A percentile compares a stretch with the other conserved stretches of the same genome.
Evolutionary conservation across 1,140 invertebrate species (phyloP).

Genomic region (Drosophila bocqueti): DNA sequence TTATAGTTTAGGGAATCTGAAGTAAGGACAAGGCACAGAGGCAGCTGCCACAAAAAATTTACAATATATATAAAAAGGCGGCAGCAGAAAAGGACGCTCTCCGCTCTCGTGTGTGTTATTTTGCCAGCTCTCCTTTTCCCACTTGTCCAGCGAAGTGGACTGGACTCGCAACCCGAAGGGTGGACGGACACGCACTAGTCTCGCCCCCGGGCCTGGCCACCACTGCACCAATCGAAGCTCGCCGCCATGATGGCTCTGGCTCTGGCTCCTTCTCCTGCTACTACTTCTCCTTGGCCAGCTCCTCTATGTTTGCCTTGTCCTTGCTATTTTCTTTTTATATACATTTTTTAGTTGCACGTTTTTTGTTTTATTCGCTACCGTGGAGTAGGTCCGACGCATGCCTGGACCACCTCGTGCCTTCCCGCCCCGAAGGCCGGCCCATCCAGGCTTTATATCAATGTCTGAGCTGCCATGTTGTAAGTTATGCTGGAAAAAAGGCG

Average conservation of each 20-base stretch:
- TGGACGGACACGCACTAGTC: conserved; percentile 64
- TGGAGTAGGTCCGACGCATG: conserved; percentile 65
- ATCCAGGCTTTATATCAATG: conserved; percentile 74
- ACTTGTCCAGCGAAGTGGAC: conserved; percentile 21
- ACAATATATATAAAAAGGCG: conserved; percentile 26
- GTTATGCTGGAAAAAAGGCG: conserved; percentile 65
- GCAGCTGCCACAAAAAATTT: conserved; percentile 46
- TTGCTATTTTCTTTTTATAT: conserved; percentile 78
- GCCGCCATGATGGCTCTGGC: conserved; percentile 53
- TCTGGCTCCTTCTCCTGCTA: not conserved
- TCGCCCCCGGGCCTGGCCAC: conserved; percentile 59
- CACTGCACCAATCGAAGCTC: conserved; percentile 75
- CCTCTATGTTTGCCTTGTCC: conserved; percentile 68
- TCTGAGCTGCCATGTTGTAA: conserved; percentile 80
- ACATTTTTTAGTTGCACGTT: conserved; percentile 73
- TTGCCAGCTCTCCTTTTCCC: conserved; percentile 35
- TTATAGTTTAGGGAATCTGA: not conserved
- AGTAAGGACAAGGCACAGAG: not conserved
- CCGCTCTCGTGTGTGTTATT: conserved; percentile 27
- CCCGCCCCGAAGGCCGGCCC: conserved; percentile 3
- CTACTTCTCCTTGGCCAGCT: conserved; percentile 38
- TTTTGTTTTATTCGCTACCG: conserved; percentile 55
- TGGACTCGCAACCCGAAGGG: conserved; percentile 32
- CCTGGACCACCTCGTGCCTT: conserved; percentile 35
- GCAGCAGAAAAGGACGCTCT: conserved; percentile 40